Evolutionary conservation across 2,888 invertebrate genomes (phyloP).

Genomic region (Acronicta psi): DNA sequence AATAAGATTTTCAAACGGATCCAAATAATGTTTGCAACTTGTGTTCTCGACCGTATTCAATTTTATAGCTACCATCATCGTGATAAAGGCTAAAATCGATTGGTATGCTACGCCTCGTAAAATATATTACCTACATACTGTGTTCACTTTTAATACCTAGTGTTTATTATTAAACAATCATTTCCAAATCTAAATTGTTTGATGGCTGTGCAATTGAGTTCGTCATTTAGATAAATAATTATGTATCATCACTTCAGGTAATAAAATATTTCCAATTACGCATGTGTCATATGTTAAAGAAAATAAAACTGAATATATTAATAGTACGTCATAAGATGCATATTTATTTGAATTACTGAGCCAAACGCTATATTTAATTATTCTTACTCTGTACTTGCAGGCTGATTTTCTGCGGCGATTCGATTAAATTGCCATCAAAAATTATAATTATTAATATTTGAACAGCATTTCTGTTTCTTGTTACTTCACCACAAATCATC

Average conservation of each 20-base stretch:
- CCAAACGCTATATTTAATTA: too few species aligned
- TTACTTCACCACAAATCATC: too few species aligned
- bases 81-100: slow-evolving; percentile 8
- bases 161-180: slow-evolving; percentile 13
- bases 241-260: not conserved
- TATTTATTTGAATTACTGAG: too few species aligned
- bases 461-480: too few species aligned
- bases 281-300: too few species aligned
- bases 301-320: too few species aligned
- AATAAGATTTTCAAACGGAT: slow-evolving; percentile 16
- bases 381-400: too few species aligned
- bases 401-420: too few species aligned
- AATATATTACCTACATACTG: not conserved
- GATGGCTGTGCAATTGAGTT: slow-evolving; percentile 1
- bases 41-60: not conserved
- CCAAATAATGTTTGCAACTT: slow-evolving; percentile 1
- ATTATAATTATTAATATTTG: too few species aligned
- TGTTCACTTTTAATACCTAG: not conserved
- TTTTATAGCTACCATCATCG: not conserved
- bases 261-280: not conserved
- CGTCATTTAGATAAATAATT: slow-evolving; percentile 7
- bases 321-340: too few species aligned
- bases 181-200: slow-evolving; percentile 6
- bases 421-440: too few species aligned
- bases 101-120: not conserved